Percentiles rank a stretch among this genome's conserved stretches.
Conservation (phyloP, 2,113 vertebrate species). For the Acanthisitta chloris region DNA sequence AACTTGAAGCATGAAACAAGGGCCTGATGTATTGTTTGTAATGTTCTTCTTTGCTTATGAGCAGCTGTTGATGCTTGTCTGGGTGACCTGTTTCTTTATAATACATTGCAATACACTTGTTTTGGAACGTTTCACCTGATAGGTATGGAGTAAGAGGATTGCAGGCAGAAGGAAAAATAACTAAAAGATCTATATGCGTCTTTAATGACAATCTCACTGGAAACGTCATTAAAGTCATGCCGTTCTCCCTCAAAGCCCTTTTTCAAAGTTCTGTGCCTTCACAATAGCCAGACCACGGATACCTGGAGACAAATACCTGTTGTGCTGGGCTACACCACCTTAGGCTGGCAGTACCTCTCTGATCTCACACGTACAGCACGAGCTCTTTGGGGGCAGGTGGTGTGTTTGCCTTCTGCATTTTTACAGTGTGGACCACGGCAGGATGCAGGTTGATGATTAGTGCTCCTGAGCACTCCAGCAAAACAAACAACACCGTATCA, state of each 20-base stretch:
- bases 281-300: not conserved
- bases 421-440: not conserved
- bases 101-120: not conserved
- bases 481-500: not conserved
- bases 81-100: not conserved
- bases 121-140: not conserved
- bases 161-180: not conserved
- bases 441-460: not conserved
- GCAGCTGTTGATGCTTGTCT: not conserved
- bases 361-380: rapidly evolving
- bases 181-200: not conserved
- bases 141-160: not conserved
- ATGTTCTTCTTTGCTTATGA: not conserved
- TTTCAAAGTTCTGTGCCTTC: not conserved
- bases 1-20: not conserved
- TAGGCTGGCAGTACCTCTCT: not conserved
- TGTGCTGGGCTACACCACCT: not conserved
- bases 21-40: not conserved
- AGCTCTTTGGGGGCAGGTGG: not conserved
- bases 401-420: not conserved
- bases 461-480: not conserved
- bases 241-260: not conserved
- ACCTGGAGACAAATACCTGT: not conserved
- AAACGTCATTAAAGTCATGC: not conserved
- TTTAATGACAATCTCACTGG: not conserved